A percentile compares a stretch with the other conserved stretches of the same genome.
Conservation (phyloP, 2,888 invertebrate genomes). For the Oscheius onirici region DNA sequence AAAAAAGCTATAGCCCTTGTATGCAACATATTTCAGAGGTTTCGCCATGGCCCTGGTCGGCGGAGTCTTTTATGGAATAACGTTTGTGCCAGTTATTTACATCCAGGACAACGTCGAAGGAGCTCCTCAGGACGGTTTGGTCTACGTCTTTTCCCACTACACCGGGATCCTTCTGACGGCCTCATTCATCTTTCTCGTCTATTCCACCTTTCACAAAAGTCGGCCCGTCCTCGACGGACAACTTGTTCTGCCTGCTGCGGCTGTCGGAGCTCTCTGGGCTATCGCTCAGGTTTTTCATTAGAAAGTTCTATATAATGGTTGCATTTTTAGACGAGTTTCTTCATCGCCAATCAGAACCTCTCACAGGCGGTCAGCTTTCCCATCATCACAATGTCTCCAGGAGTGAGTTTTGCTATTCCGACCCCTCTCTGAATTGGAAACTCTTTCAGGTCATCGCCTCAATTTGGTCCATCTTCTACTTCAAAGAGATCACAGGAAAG, state of each 20-base stretch:
- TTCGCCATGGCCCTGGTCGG: conserved; percentile 72
- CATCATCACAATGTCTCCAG: conserved; percentile 74
- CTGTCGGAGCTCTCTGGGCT: conserved; percentile 72
- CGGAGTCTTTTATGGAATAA: conserved; percentile 74
- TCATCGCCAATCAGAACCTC: conserved; percentile 74
- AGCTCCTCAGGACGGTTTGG: conserved; percentile 55
- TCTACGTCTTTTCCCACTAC: conserved; percentile 74
- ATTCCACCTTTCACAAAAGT: conserved; percentile 71
- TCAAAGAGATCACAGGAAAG: conserved; percentile 72
- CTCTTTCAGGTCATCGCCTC: conserved; percentile 70
- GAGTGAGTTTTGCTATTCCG: no score
- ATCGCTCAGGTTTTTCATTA: neutral
- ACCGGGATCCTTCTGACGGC: conserved; percentile 73
- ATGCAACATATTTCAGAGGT: conserved; percentile 70
- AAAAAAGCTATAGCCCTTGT: no score
- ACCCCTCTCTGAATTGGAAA: no score
- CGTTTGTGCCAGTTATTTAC: conserved; percentile 74
- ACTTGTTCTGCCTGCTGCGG: conserved; percentile 73
- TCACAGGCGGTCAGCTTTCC: conserved; percentile 73
- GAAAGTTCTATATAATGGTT: conserved; percentile 70
- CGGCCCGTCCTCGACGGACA: conserved; percentile 72
- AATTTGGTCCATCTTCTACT: conserved; percentile 74
- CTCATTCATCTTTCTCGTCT: conserved; percentile 73
- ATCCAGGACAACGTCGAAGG: conserved; percentile 71
- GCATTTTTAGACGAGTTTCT: conserved; percentile 74